phyloP scores from a whole-genome alignment of 2,888 invertebrate genomes.

The Conus canariensis region DNA sequence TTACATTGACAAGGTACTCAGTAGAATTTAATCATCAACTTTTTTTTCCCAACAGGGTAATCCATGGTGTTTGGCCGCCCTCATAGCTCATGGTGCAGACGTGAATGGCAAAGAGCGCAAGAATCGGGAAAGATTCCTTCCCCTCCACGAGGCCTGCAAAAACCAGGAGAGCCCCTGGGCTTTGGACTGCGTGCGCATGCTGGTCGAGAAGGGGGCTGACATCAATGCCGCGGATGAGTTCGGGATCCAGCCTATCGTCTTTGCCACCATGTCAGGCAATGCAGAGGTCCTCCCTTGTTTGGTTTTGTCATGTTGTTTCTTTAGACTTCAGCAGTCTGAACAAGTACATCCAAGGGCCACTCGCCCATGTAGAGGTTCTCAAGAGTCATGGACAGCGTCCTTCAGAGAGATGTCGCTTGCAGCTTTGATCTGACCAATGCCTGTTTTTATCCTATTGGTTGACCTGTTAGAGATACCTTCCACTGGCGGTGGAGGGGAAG shows the following conservation, averaged over 20 bases:
- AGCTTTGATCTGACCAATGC: no score
- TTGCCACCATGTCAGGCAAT: background rate
- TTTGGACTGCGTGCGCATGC: background rate
- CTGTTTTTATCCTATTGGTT: no score
- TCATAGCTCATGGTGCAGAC: background rate
- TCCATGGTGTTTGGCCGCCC: background rate
- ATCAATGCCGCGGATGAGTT: background rate
- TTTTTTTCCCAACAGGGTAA: background rate
- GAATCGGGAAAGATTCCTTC: background rate
- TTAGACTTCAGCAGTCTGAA: no score
- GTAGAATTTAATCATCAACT: no score
- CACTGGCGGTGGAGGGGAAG: no score
- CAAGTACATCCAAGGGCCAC: no score
- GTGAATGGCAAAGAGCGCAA: background rate
- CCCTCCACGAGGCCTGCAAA: background rate
- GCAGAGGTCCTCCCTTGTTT: background rate
- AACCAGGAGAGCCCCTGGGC: background rate
- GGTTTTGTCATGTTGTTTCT: no score
- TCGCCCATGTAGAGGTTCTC: no score
- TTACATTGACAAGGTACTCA: no score
- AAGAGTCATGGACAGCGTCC: no score
- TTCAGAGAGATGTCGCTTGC: no score
- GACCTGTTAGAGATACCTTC: no score
- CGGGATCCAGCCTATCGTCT: background rate
- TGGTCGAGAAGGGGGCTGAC: constrained; percentile 9